Evolutionary conservation across 2,113 vertebrate species (phyloP).

Genomic region (Chlorodrepanis virens): DNA sequence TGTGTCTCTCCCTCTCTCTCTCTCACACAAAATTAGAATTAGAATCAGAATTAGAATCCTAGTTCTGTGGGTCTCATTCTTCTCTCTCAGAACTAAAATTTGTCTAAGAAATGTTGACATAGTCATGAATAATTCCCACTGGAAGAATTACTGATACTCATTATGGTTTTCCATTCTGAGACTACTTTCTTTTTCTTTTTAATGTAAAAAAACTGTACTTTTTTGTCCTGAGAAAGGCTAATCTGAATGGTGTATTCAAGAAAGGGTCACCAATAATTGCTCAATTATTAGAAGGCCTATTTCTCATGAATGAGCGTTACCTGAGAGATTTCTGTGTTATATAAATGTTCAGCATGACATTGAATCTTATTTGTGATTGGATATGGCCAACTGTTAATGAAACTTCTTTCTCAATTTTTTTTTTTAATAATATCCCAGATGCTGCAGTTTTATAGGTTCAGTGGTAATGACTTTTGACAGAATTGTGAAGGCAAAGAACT

Average conservation of each 20-base stretch:
- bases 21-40: background rate
- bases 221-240: slow-evolving; percentile 12
- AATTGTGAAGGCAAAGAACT: background rate
- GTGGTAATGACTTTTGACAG: slow-evolving; percentile 18
- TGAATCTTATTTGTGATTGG: background rate
- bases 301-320: background rate
- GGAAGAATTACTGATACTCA: background rate
- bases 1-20: background rate
- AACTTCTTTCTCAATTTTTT: background rate
- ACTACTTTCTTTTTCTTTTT: background rate
- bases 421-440: background rate
- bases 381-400: background rate
- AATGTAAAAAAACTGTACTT: background rate
- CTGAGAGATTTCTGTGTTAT: background rate
- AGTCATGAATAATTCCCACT: slow-evolving; percentile 41
- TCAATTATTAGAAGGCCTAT: background rate
- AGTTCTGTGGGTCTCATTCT: background rate
- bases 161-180: slow-evolving; percentile 30
- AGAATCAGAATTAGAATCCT: background rate
- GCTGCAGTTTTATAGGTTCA: background rate
- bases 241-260: slow-evolving; percentile 6
- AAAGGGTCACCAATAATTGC: background rate
- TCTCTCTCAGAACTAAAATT: background rate
- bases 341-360: background rate
- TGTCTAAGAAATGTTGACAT: slow-evolving; percentile 29